Percentiles rank a stretch among this genome's conserved stretches.
Conservation (phyloP, 2,888 invertebrate genomes). For the Agapostemon virescens region DNA sequence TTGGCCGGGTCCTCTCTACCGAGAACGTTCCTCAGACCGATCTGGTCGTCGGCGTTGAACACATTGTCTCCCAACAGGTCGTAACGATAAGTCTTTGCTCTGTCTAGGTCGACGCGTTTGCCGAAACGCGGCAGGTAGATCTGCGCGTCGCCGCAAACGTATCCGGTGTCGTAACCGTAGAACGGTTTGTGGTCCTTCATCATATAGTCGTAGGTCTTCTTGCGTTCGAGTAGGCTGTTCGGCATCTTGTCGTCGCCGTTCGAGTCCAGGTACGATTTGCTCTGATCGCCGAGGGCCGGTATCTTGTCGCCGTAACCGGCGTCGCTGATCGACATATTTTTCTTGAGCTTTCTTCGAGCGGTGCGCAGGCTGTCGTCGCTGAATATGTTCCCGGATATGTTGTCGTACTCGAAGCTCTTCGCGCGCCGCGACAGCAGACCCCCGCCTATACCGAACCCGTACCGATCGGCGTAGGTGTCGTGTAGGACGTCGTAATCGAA, state of each 20-base stretch:
- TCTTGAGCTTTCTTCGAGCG: constrained; percentile 77
- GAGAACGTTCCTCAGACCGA: constrained; percentile 54
- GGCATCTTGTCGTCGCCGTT: constrained; percentile 72
- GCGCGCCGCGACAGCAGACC: constrained; percentile 67
- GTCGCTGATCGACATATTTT: constrained; percentile 76
- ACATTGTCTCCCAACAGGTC: constrained; percentile 40
- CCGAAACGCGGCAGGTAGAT: constrained; percentile 81
- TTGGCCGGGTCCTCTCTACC: constrained; percentile 66
- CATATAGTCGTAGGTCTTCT: constrained; percentile 60
- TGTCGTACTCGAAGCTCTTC: constrained; percentile 78
- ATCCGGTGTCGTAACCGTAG: constrained; percentile 82
- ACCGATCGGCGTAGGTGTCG: constrained; percentile 62
- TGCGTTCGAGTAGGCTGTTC: constrained; percentile 45
- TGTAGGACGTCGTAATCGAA: constrained; percentile 75
- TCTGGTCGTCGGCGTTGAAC: constrained; percentile 61
- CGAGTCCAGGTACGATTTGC: constrained; percentile 78
- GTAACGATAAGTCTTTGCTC: constrained; percentile 43
- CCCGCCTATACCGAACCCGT: constrained; percentile 57
- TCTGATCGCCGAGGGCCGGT: constrained; percentile 76
- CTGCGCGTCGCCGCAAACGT: constrained; percentile 82
- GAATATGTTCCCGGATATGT: constrained; percentile 77
- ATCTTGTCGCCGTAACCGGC: constrained; percentile 78
- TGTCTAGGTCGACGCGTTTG: constrained; percentile 60
- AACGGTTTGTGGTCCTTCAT: constrained; percentile 75
- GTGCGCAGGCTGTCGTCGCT: constrained; percentile 79